These are phyloP conservation scores for Trisateles emortualis DNA, from an alignment of 2,888 invertebrate species.

Conservation along the genomic window DNA sequence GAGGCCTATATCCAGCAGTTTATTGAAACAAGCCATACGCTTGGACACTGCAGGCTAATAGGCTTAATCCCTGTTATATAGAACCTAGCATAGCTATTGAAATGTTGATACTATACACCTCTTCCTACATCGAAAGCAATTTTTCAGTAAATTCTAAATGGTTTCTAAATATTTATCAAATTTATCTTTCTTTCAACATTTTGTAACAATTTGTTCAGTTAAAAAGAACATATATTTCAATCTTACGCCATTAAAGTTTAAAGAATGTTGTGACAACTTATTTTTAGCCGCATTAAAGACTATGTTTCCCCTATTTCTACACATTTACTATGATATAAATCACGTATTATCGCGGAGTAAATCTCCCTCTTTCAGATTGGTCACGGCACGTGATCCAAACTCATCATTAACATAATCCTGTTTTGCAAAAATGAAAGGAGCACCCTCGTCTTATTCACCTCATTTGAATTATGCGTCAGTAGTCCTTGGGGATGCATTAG, in stretches of 20 bases:
- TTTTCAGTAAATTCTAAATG: neutral
- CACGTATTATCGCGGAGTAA: constrained; percentile 45
- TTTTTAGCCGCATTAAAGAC: constrained; percentile 26
- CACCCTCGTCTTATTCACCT: constrained; percentile 60
- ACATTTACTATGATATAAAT: constrained; percentile 47
- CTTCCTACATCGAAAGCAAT: neutral
- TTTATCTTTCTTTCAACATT: constrained; percentile 5
- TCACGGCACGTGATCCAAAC: constrained; percentile 57
- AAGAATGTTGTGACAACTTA: constrained; percentile 36
- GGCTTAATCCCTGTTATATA: too few relatives aligned
- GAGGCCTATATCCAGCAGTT: too few relatives aligned
- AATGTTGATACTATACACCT: too few relatives aligned
- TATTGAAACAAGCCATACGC: too few relatives aligned
- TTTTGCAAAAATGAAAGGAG: constrained; percentile 64
- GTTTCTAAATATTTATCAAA: constrained; percentile 8
- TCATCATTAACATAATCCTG: constrained; percentile 69
- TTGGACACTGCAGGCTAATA: too few relatives aligned
- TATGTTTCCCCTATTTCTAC: constrained; percentile 19
- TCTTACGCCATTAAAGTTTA: constrained; percentile 25
- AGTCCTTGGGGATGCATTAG: constrained; percentile 59
- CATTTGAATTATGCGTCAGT: constrained; percentile 63
- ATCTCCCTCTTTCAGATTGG: constrained; percentile 44
- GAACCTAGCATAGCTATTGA: too few relatives aligned
- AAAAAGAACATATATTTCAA: constrained; percentile 31
- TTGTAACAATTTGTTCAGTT: constrained; percentile 32